phyloP scores from a whole-genome alignment of 2,113 vertebrate species.

The Sciurus niger region DNA sequence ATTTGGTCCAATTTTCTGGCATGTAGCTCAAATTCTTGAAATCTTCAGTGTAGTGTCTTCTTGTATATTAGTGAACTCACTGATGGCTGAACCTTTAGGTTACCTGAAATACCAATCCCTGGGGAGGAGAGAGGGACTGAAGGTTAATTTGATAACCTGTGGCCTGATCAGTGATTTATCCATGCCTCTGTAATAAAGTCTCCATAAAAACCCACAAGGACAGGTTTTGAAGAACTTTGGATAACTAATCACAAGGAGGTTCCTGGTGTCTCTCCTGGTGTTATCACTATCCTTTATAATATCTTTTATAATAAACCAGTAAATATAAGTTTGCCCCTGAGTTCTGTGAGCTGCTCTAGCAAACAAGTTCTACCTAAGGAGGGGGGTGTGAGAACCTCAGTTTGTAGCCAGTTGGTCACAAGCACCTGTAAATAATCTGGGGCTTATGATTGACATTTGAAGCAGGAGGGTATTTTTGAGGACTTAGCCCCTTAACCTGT shows the following conservation, averaged over 20 bases:
- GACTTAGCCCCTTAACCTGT: neutral
- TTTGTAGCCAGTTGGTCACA: neutral
- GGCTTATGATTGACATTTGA: neutral
- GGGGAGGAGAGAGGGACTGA: neutral
- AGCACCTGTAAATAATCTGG: neutral
- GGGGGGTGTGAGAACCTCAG: neutral
- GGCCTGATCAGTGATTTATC: neutral
- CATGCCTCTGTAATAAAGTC: neutral
- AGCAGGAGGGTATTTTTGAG: neutral
- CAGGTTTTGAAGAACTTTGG: neutral
- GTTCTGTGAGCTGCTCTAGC: neutral
- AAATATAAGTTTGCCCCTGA: neutral
- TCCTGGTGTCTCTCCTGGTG: neutral
- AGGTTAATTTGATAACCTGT: neutral
- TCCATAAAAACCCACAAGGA: neutral
- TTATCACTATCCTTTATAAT: neutral
- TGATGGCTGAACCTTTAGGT: neutral
- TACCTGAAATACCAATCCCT: neutral
- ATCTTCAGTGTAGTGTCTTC: neutral
- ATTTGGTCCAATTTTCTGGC: neutral
- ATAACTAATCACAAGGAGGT: neutral
- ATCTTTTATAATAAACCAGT: neutral
- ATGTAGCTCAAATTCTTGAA: neutral
- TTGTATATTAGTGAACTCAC: neutral
- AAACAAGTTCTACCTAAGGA: no score